phyloP scores from a whole-genome alignment of 35 echinoderm and acorn worm species.

The Apostichopus japonicus region DNA sequence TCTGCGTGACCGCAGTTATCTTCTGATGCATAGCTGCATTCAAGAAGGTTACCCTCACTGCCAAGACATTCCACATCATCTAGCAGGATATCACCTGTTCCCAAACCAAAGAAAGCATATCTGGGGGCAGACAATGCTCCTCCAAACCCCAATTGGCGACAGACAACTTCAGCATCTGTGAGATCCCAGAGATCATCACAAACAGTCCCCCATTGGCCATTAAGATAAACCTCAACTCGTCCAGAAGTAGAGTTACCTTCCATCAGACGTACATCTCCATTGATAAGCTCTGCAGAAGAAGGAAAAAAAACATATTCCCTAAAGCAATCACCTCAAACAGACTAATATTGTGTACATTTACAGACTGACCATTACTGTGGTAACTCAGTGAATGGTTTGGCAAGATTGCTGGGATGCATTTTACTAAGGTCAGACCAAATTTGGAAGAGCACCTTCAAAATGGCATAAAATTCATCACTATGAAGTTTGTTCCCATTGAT shows the following conservation, averaged over 20 bases:
- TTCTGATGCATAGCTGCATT: background rate
- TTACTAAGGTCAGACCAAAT: too few relatives aligned
- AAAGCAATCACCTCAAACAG: too few relatives aligned
- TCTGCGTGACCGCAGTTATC: background rate
- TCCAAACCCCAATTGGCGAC: slow-evolving; percentile 55
- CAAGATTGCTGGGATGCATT: too few relatives aligned
- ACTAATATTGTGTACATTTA: too few relatives aligned
- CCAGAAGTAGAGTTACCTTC: background rate
- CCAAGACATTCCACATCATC: slow-evolving; percentile 12
- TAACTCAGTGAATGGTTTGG: too few relatives aligned
- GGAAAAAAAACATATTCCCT: background rate
- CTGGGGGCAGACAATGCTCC: background rate
- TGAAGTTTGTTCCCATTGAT: too few relatives aligned
- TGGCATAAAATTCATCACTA: too few relatives aligned
- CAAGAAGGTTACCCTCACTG: background rate
- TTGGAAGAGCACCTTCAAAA: too few relatives aligned
- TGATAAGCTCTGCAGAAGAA: background rate
- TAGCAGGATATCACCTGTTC: background rate
- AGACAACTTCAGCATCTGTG: slow-evolving; percentile 48
- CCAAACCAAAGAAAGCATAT: background rate
- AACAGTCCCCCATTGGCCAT: slow-evolving; percentile 53
- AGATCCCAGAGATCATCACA: slow-evolving; percentile 65
- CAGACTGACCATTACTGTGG: too few relatives aligned
- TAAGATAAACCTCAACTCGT: slow-evolving; percentile 2
- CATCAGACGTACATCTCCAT: background rate